Conservation (phyloP, 2,888 invertebrate genomes). For the Pristionchus fissidentatus region DNA sequence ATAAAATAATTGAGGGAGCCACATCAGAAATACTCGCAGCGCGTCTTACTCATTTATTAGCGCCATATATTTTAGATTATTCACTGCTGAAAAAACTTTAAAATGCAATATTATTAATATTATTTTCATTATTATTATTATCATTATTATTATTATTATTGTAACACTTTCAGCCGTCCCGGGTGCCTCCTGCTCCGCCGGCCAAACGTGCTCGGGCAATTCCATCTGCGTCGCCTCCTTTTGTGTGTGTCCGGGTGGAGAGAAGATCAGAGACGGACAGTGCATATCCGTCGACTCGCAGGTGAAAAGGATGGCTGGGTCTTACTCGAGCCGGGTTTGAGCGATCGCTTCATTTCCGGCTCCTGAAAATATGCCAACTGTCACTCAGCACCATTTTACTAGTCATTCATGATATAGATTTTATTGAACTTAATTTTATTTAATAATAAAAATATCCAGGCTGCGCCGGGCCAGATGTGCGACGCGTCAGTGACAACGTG, state of each 20-base stretch:
- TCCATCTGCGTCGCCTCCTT: conserved; percentile 72
- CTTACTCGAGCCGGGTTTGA: neutral
- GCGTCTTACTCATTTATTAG: neutral
- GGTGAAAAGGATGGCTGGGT: conserved; percentile 58
- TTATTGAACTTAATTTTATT: neutral
- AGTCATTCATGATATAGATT: neutral
- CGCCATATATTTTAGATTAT: neutral
- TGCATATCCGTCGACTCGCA: conserved; percentile 53
- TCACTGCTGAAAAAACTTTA: neutral
- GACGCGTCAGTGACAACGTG: conserved; percentile 68
- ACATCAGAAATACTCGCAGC: no score
- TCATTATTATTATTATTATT: neutral
- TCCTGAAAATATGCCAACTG: no score
- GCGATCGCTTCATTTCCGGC: neutral
- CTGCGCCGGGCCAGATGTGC: conserved; percentile 70
- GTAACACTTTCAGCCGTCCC: conserved; percentile 60
- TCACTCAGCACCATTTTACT: no score
- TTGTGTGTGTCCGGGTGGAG: conserved; percentile 74
- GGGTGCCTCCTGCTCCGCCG: conserved; percentile 63
- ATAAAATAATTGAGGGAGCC: neutral
- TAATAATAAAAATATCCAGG: conserved; percentile 45
- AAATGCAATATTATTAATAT: neutral
- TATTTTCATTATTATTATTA: no score
- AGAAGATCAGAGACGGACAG: conserved; percentile 64
- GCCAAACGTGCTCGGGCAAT: conserved; percentile 69